Evolutionary conservation across 2,888 invertebrate species (phyloP), one percentile per base, ranked within the genome.

Genomic region (Tribolium freemani): DNA sequence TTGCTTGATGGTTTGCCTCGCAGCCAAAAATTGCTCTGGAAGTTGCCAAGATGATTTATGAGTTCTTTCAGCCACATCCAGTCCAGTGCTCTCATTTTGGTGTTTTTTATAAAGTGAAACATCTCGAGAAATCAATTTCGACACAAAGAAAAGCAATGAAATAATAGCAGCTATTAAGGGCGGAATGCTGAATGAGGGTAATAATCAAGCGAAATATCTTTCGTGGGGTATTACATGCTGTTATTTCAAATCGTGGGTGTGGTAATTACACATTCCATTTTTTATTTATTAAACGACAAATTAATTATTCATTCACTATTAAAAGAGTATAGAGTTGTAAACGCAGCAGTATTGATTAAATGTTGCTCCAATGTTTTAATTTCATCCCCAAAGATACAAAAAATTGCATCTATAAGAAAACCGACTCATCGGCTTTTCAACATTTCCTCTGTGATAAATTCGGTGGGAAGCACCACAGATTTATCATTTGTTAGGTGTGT

Each of bases 21-120:
- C 2, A 26, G 26, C 26, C 26, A 26, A 26, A 26, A 26, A 26
- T 26, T 1, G 26, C 26, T 26, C 26, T 26, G 26, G 5, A 38
- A 26, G 8, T 53, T 53, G 53, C 53, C 53, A n/a, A 53, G 26
- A 57, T 38, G 57, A 58, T 58, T 58, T 58, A 58, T 58, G 10
- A 6, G 8, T 45, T 16, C 58, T 45, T 46, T 46, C 26, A n/a
- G 46, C 21, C 45, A 58, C 58, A 45, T 58, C 56, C 30, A 31
- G 20, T 56, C 30, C 5, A 31, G 10, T 31, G 31, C 31, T 38
- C 56, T 56, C 53, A 20, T 53, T 53, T 53, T 58, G 11, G 38
- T n/a, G 45, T 3, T 3, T 46, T 58, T 46, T 58, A 21, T 58
- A 56, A 56, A 56, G 31, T 5, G 5, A 46, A 46, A 48, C 46